Evolutionary conservation across 1,140 invertebrate species (phyloP).

Genomic region (Gonioctena quinquepunctata): DNA sequence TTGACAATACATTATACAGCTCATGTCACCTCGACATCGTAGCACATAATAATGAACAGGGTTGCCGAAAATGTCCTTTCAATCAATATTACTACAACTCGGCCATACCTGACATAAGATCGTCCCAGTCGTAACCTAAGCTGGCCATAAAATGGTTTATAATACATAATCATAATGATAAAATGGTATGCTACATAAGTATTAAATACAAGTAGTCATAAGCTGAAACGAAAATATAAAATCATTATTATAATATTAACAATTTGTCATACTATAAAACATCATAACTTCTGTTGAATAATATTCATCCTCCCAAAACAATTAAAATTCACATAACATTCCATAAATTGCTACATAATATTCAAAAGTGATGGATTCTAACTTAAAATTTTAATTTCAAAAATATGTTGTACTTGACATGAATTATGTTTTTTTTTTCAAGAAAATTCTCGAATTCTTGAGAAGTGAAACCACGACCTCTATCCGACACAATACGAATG

Average conservation of each 20-base stretch:
- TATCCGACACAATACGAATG: conserved; percentile 27
- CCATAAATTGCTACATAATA: neutral
- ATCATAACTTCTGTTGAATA: neutral
- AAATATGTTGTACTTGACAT: neutral
- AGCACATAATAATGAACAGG: too few species aligned
- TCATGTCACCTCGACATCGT: too few species aligned
- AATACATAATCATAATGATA: neutral
- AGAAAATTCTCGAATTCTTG: conserved; percentile 26
- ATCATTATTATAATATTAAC: neutral
- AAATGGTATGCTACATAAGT: too few species aligned
- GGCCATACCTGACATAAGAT: conserved; percentile 10
- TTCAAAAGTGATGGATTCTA: neutral
- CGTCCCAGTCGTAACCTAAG: neutral
- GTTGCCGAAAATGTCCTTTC: too few species aligned
- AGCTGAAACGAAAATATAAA: neutral
- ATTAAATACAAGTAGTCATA: too few species aligned
- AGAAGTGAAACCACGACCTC: conserved; percentile 31
- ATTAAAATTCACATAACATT: neutral
- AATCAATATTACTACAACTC: conserved; percentile 7
- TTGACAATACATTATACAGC: too few species aligned
- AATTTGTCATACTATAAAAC: neutral
- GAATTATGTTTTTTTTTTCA: neutral
- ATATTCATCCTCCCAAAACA: neutral
- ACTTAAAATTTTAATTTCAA: neutral
- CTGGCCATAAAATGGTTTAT: neutral